Evolutionary conservation across 2,113 vertebrate species (phyloP), one percentile per base, ranked within the genome.

Genomic region (Hepsetus odoe): DNA sequence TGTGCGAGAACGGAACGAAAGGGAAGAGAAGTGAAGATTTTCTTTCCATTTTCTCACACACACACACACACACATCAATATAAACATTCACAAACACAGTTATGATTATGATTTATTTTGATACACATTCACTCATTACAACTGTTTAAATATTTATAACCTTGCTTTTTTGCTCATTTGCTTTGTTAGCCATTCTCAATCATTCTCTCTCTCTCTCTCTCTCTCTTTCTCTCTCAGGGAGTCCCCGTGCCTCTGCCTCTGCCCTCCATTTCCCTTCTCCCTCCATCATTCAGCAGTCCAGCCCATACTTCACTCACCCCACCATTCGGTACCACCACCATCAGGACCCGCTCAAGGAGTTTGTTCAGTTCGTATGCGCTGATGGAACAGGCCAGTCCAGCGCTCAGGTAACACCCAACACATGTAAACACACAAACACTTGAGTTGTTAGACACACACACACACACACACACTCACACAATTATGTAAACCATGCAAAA

Each of bases 321-420:
- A 97, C 96, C 91, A 98, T 97, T 93, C 96, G 96, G 87, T 97
- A 98, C 93, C 96, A 98, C 91, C 96, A 96, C 91, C 94, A 96
- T 33, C 96, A 97, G 91, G 96, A 97, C 89, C 95, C 96, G 59
- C 94, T 97, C 89, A 96, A 97, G 93, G 96, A 96, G 89, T 97
- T 97, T 80, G 95, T 96, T 90, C 95, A 96, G 94, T 96, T 97
- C 66, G 95, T 96, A 93, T 97, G 96, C 87, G 94, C 96, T 10
- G 96, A 96, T 28, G 95, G 95, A 86, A 95, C 96, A 14, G 94
- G 95, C 80, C 96, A 96, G 90, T 91, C 95, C 83, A 83, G 92
- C 58, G 93, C 94, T 91, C 96, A 97, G 95, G 95, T 97, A 93
- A 93, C 92, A 82, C 44, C 12, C 44, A n/a, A n/a, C n/a, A n/a